Percentiles rank a stretch among this genome's conserved stretches.
Evolutionary conservation across 2,797 vertebrate genomes (phyloP).

Genomic region (Limosa lapponica): DNA sequence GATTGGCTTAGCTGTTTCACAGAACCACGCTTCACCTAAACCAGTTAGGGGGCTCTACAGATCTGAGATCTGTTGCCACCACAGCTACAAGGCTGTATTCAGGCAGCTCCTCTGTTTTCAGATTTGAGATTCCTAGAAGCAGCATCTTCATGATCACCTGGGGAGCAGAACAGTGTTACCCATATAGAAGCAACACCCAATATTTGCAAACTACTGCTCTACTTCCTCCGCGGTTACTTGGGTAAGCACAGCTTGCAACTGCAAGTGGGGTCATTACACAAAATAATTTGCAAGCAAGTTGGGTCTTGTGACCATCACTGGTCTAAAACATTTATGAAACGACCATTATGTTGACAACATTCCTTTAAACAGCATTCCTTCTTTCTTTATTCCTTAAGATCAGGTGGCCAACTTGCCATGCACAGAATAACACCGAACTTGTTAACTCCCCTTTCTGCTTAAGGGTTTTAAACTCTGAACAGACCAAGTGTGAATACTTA

Average conservation of each 20-base stretch:
- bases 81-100: background rate
- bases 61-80: background rate
- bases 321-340: background rate
- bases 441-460: background rate
- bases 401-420: background rate
- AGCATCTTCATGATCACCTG: background rate
- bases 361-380: background rate
- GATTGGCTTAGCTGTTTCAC: background rate
- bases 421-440: background rate
- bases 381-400: background rate
- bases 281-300: background rate
- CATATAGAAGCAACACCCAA: fast-evolving
- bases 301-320: background rate
- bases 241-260: background rate
- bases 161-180: background rate
- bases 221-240: background rate
- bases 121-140: background rate
- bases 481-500: background rate
- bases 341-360: background rate
- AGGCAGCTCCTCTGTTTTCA: background rate
- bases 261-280: background rate
- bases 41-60: background rate
- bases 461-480: background rate
- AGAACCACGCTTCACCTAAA: background rate
- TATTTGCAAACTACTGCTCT: background rate